phyloP scores from a whole-genome alignment of 2,888 invertebrate genomes.

The Horisme vitalbata region DNA sequence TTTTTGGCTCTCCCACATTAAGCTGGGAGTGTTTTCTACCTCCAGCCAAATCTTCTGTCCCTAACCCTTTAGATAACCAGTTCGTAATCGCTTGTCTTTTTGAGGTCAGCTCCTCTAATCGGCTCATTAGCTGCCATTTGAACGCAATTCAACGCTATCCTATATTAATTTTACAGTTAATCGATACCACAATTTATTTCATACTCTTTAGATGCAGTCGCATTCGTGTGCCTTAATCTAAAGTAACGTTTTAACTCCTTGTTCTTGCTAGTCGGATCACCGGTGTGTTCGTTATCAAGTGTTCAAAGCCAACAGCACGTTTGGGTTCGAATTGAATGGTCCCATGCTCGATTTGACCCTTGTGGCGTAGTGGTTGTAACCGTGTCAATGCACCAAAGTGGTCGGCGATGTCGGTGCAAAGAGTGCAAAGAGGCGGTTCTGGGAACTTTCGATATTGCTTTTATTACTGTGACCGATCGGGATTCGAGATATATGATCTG shows the following conservation, averaged over 20 bases:
- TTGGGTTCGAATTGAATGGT: background rate
- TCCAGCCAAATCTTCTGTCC: background rate
- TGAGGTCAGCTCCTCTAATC: conserved; percentile 23
- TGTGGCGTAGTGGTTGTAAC: background rate
- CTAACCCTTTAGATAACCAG: conserved; percentile 12
- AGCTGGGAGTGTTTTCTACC: too few species aligned
- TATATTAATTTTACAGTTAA: conserved; percentile 43
- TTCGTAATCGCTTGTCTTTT: conserved; percentile 12
- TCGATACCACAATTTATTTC: conserved; percentile 48
- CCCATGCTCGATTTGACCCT: background rate
- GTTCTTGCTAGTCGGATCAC: too few species aligned
- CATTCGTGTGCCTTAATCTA: too few species aligned
- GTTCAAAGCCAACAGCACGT: too few species aligned
- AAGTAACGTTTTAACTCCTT: too few species aligned
- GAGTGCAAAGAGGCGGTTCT: conserved; percentile 61
- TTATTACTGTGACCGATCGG: conserved; percentile 65
- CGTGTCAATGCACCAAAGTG: conserved; percentile 57
- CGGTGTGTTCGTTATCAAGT: too few species aligned
- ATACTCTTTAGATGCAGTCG: conserved; percentile 31
- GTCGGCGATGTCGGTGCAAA: conserved; percentile 57
- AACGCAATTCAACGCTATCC: conserved; percentile 41
- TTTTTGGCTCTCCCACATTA: too few species aligned
- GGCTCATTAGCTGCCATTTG: conserved; percentile 13
- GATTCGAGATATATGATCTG: conserved; percentile 75
- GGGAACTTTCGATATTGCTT: conserved; percentile 67